phyloP scores from a whole-genome alignment of 2,113 vertebrate species.

The Ictalurus furcatus region DNA sequence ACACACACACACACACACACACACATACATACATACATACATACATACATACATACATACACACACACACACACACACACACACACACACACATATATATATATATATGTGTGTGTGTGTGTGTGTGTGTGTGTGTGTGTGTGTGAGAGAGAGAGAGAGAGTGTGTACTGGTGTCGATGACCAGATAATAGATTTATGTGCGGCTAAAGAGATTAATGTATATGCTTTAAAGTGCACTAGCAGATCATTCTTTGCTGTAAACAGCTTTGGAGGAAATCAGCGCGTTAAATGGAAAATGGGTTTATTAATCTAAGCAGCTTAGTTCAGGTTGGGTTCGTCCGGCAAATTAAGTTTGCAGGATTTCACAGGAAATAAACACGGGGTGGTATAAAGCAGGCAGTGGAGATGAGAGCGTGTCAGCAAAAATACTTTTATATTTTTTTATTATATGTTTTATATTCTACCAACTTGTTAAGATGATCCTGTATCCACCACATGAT shows the following conservation, averaged over 20 bases:
- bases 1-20: conserved; percentile 38
- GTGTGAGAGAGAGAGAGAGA: no score
- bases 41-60: neutral
- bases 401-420: conserved; percentile 46
- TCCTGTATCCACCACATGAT: conserved; percentile 43
- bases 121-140: neutral
- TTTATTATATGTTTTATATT: conserved; percentile 41
- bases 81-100: conserved; percentile 25
- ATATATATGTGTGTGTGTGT: neutral
- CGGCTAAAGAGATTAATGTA: conserved; percentile 72
- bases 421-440: conserved; percentile 42
- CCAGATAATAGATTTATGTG: conserved; percentile 77
- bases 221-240: conserved; percentile 63
- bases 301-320: conserved; percentile 81
- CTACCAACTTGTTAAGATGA: conserved; percentile 38
- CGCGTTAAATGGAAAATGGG: conserved; percentile 77
- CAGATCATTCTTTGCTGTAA: conserved; percentile 74
- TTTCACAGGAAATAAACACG: conserved; percentile 75
- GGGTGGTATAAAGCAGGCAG: conserved; percentile 45
- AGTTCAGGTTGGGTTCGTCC: conserved; percentile 77
- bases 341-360: conserved; percentile 78
- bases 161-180: conserved; percentile 58
- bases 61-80: neutral
- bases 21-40: conserved; percentile 28
- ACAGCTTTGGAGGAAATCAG: conserved; percentile 78